A percentile compares a stretch with the other conserved stretches of the same genome.
Evolutionary conservation across 2,113 vertebrate species (phyloP).

Genomic region (Cyanoramphus novaezelandiae): DNA sequence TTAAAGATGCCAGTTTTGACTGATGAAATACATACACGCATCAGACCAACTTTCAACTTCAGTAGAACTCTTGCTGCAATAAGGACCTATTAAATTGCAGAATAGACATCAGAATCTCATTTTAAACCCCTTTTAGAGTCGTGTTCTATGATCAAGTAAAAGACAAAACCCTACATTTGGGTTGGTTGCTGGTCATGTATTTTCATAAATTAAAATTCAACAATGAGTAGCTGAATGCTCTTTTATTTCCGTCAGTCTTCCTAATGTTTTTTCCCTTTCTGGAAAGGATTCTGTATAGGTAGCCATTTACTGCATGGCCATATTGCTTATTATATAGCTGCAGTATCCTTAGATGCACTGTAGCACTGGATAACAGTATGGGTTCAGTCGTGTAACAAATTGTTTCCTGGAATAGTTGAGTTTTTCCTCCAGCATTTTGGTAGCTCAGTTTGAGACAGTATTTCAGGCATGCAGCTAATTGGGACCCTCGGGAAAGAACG

Average conservation of each 20-base stretch:
- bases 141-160: background rate
- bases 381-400: background rate
- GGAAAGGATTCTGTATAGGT: background rate
- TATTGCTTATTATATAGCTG: background rate
- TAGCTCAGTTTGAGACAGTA: background rate
- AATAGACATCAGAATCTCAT: background rate
- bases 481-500: background rate
- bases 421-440: background rate
- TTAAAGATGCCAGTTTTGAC: background rate
- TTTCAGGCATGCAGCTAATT: background rate
- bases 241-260: background rate
- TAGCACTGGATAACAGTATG: background rate
- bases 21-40: background rate
- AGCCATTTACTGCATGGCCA: background rate
- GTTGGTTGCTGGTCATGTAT: background rate
- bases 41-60: background rate
- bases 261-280: background rate
- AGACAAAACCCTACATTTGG: background rate
- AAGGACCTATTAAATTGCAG: background rate
- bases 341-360: background rate
- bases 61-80: background rate
- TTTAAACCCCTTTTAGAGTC: background rate
- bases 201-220: background rate
- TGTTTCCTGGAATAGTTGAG: background rate
- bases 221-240: background rate